phyloP scores from a whole-genome alignment of 2,797 vertebrate genomes.

The Clarias platycephalus region DNA sequence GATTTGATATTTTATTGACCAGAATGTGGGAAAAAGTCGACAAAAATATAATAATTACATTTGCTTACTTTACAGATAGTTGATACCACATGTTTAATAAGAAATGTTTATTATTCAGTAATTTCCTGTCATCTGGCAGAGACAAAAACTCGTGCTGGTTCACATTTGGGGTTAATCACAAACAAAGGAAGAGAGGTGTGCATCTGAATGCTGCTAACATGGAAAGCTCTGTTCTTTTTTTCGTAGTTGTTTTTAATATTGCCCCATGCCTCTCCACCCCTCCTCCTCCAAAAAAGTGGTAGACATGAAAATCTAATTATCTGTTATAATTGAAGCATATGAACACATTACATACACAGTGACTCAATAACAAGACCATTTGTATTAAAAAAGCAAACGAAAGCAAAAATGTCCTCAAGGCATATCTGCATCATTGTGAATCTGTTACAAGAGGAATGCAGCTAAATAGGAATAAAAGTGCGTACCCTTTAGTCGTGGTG shows the following conservation, averaged over 20 bases:
- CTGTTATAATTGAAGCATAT: neutral
- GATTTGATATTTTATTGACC: neutral
- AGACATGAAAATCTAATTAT: neutral
- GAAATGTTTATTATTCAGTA: neutral
- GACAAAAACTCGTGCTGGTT: conserved; percentile 24
- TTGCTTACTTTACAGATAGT: neutral
- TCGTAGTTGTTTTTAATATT: neutral
- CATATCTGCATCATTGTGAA: neutral
- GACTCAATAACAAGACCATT: neutral
- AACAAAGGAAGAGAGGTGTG: conserved; percentile 36
- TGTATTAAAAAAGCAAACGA: neutral
- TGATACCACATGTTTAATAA: neutral
- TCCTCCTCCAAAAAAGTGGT: neutral
- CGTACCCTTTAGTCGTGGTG: neutral
- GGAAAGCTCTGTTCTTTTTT: conserved; percentile 38
- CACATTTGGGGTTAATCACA: conserved; percentile 16
- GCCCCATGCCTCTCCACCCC: neutral
- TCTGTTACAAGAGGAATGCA: neutral
- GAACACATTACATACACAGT: neutral
- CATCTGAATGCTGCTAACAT: conserved; percentile 42
- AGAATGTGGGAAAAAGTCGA: neutral
- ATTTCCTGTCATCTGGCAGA: conserved; percentile 12
- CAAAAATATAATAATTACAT: neutral
- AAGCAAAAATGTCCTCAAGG: neutral
- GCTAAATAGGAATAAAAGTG: neutral